These are phyloP conservation scores for Nomada lathburiana DNA, from an alignment of 2,888 invertebrate species.

Conservation along the genomic window DNA sequence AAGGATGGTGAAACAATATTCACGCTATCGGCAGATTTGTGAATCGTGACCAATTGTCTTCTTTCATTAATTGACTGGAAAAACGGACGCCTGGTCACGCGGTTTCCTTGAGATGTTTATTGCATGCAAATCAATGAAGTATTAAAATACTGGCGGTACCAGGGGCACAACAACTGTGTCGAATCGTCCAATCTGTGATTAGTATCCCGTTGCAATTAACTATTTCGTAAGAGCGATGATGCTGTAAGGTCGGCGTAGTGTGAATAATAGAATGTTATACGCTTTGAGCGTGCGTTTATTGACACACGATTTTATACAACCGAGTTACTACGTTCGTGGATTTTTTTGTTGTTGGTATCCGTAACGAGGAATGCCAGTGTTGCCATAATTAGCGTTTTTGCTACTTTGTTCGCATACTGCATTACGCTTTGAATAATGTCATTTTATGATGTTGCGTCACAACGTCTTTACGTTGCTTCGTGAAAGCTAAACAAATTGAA, in stretches of 20 bases:
- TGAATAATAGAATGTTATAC: background rate
- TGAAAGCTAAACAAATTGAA: background rate
- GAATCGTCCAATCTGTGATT: constrained; percentile 21
- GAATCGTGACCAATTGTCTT: background rate
- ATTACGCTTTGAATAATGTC: background rate
- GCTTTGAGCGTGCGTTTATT: background rate
- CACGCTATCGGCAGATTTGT: too few relatives aligned
- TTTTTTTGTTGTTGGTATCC: background rate
- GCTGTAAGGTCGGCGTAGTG: background rate
- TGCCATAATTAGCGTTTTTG: background rate
- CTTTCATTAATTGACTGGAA: background rate
- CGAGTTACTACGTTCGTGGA: too few relatives aligned
- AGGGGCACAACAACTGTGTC: background rate
- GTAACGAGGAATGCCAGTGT: background rate
- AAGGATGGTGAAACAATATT: too few relatives aligned
- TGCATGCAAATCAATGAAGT: background rate
- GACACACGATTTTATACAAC: background rate
- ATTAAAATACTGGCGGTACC: background rate
- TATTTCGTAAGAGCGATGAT: background rate
- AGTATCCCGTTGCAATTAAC: background rate
- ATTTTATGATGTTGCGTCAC: background rate
- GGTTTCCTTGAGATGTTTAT: constrained; percentile 3
- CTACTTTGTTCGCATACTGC: background rate
- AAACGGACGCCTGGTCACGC: background rate
- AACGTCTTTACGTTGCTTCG: background rate